Percentiles rank a stretch among this genome's conserved stretches.
These are phyloP conservation scores for Lagopus leucura DNA, from an alignment of 2,113 vertebrate genomes.

Conservation along the genomic window DNA sequence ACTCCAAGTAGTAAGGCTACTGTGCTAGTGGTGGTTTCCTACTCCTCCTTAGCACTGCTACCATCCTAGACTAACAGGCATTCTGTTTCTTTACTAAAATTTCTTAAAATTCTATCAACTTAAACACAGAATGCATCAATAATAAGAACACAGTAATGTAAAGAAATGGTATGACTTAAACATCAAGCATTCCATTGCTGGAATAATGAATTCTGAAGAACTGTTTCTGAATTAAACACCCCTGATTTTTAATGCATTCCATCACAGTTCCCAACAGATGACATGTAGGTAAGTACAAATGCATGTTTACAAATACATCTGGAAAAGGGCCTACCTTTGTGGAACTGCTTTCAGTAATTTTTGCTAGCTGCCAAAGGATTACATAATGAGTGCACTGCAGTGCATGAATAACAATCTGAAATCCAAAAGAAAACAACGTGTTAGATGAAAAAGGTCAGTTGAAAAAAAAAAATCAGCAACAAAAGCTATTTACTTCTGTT, in stretches of 20 bases:
- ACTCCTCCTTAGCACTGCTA: not conserved
- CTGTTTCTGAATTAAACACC: not conserved
- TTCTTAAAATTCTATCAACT: not conserved
- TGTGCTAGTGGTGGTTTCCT: not conserved
- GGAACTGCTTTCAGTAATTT: constrained; percentile 92
- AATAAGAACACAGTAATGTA: not conserved
- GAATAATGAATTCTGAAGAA: not conserved
- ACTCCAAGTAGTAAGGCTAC: not conserved
- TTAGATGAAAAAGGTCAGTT: constrained; percentile 11
- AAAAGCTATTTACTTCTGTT: constrained; percentile 6
- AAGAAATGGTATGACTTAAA: not conserved
- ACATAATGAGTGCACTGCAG: constrained; percentile 99
- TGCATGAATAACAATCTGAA: constrained; percentile 97
- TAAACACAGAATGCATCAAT: not conserved
- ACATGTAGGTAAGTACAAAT: not conserved
- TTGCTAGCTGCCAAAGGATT: constrained; percentile 97
- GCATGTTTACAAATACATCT: not conserved
- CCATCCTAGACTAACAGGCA: not conserved
- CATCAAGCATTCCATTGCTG: not conserved
- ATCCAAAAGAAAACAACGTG: constrained; percentile 41
- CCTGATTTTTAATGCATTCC: not conserved
- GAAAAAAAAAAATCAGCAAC: not conserved
- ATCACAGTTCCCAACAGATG: not conserved
- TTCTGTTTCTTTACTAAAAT: not conserved
- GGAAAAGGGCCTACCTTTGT: constrained; percentile 86